phyloP scores from a whole-genome alignment of 2,888 invertebrate species.

The Octodonta nipae region DNA sequence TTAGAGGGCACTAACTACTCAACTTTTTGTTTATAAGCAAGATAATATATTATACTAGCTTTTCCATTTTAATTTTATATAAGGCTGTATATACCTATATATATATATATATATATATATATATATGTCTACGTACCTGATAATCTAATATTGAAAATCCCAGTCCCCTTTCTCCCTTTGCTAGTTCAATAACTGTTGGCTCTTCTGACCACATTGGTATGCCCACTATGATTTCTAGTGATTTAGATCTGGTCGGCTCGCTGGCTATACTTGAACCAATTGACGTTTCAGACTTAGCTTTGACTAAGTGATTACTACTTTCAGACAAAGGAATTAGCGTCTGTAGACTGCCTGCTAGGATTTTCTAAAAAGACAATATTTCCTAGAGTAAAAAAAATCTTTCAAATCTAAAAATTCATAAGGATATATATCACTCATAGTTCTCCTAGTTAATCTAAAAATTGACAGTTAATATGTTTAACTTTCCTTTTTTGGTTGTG shows the following conservation, averaged over 20 bases:
- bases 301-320: conserved; percentile 58
- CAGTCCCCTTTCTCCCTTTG: conserved; percentile 80
- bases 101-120: no score
- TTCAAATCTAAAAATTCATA: no score
- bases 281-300: conserved; percentile 82
- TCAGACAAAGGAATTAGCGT: conserved; percentile 53
- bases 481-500: no score
- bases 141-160: conserved; percentile 90
- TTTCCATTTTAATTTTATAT: no score
- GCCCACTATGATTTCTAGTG: conserved; percentile 76
- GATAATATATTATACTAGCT: no score
- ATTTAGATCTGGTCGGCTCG: conserved; percentile 54
- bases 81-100: no score
- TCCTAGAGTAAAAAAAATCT: no score
- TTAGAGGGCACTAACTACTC: no score
- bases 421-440: no score
- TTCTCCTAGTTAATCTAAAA: no score
- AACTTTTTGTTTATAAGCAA: no score
- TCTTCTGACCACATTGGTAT: conserved; percentile 87
- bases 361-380: conserved; percentile 43
- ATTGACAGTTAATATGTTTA: no score
- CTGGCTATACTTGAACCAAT: conserved; percentile 49
- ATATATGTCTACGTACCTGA: conserved; percentile 48
- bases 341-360: conserved; percentile 60
- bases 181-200: conserved; percentile 68